A percentile compares a stretch with the other conserved stretches of the same genome.
phyloP scores from a whole-genome alignment of 2,797 vertebrate species.

The Spheniscus humboldti region DNA sequence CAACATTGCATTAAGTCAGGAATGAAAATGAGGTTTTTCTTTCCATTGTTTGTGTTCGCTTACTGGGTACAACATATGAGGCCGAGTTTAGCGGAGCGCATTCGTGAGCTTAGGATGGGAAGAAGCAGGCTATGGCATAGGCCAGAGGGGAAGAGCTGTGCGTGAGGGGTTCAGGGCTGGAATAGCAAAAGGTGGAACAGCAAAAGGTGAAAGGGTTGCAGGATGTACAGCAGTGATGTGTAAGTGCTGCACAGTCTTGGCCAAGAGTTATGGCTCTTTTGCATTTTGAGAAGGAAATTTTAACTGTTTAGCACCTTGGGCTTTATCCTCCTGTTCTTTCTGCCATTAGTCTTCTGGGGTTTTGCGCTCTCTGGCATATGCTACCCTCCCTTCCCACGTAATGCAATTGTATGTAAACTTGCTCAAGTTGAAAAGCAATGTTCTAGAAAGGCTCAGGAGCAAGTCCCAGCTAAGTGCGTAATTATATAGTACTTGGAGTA shows the following conservation, averaged over 20 bases:
- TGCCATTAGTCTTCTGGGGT: background rate
- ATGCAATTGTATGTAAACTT: constrained; percentile 48
- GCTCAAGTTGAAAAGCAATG: constrained; percentile 31
- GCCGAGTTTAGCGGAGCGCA: background rate
- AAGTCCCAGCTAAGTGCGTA: constrained; percentile 72
- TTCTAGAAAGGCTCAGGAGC: constrained; percentile 65
- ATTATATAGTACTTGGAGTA: constrained; percentile 74
- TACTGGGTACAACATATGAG: background rate
- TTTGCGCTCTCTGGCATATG: background rate
- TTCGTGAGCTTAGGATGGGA: background rate
- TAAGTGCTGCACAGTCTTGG: background rate
- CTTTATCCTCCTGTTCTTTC: background rate
- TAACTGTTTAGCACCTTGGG: background rate
- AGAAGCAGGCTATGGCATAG: background rate
- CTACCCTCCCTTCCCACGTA: background rate
- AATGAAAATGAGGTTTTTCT: background rate
- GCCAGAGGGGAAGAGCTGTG: background rate
- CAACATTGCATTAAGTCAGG: background rate
- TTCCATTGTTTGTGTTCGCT: background rate
- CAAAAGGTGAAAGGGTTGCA: background rate
- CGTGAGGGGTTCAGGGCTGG: background rate
- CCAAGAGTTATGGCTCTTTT: background rate
- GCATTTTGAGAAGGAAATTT: background rate
- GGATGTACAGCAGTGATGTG: background rate
- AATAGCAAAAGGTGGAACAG: background rate